Percentiles rank a stretch among this genome's conserved stretches.
phyloP scores from a whole-genome alignment of 2,888 invertebrate genomes.

The Diarsia mendica region DNA sequence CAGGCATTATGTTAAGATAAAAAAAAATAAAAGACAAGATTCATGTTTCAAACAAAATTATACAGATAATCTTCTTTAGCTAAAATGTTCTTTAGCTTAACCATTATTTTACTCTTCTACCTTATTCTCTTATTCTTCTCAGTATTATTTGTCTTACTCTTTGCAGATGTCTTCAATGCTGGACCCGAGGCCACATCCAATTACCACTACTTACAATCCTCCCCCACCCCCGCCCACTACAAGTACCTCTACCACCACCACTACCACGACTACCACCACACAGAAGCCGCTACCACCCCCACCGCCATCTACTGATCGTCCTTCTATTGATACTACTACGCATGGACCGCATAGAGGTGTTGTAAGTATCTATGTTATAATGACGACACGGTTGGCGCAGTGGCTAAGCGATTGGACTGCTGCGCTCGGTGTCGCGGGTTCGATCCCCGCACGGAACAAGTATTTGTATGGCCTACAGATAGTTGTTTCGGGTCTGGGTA shows the following conservation, averaged over 20 bases:
- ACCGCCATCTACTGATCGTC: not conserved
- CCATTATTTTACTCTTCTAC: not conserved
- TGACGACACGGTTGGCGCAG: too few relatives aligned
- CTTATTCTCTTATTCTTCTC: not conserved
- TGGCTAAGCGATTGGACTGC: too few relatives aligned
- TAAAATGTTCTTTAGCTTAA: not conserved
- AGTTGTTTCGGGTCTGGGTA: too few relatives aligned
- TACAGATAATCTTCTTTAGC: too few relatives aligned
- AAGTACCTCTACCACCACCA: constrained; percentile 17
- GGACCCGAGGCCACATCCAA: constrained; percentile 6
- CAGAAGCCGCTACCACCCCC: not conserved
- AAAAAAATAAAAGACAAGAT: too few relatives aligned
- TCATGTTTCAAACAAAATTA: too few relatives aligned
- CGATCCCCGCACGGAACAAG: too few relatives aligned
- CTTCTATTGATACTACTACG: not conserved
- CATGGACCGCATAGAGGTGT: not conserved
- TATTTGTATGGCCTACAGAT: too few relatives aligned
- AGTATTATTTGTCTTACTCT: not conserved
- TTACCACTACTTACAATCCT: constrained; percentile 8
- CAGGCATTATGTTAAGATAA: not conserved
- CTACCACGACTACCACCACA: constrained; percentile 19
- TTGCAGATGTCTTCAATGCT: constrained; percentile 49
- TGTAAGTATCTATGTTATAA: constrained; percentile 23
- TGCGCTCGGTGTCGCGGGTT: too few relatives aligned
- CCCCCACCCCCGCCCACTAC: constrained; percentile 4